Percentiles rank a stretch among this genome's conserved stretches.
These are phyloP conservation scores for Leptarthrus brevirostris DNA, from an alignment of 2,888 invertebrate species.

Conservation along the genomic window DNA sequence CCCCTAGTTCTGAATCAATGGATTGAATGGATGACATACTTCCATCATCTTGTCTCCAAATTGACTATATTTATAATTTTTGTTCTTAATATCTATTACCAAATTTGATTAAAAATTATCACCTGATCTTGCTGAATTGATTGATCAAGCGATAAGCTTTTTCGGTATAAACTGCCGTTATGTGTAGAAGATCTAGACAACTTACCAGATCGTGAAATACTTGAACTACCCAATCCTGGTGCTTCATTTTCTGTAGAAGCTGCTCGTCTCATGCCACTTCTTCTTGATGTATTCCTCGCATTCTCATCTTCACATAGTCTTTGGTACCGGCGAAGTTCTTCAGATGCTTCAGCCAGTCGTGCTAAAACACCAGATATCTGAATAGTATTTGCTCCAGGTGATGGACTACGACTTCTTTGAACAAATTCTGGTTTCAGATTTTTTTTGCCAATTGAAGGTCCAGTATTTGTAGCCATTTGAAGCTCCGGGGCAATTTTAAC, in stretches of 20 bases:
- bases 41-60: constrained; percentile 87
- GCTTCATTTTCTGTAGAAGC: constrained; percentile 76
- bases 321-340: constrained; percentile 73
- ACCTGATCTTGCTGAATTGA: constrained; percentile 68
- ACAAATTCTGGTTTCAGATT: constrained; percentile 61
- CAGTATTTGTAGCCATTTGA: constrained; percentile 62
- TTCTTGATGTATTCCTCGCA: constrained; percentile 68
- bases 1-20: constrained; percentile 75
- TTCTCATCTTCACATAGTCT: constrained; percentile 69
- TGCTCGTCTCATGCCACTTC: constrained; percentile 67
- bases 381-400: constrained; percentile 57
- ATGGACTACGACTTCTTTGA: constrained; percentile 63
- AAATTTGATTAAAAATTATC: neutral
- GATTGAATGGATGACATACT: constrained; percentile 88
- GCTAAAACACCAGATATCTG: constrained; percentile 68
- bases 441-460: constrained; percentile 58
- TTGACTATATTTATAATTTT: constrained; percentile 69
- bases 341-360: constrained; percentile 77
- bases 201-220: constrained; percentile 60
- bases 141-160: constrained; percentile 80
- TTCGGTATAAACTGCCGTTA: constrained; percentile 73
- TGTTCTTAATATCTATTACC: neutral
- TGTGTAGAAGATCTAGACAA: constrained; percentile 61
- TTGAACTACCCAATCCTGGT: constrained; percentile 61
- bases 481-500: constrained; percentile 82